Conservation (phyloP, 2,888 invertebrate genomes). For the Catocala fraxini region DNA sequence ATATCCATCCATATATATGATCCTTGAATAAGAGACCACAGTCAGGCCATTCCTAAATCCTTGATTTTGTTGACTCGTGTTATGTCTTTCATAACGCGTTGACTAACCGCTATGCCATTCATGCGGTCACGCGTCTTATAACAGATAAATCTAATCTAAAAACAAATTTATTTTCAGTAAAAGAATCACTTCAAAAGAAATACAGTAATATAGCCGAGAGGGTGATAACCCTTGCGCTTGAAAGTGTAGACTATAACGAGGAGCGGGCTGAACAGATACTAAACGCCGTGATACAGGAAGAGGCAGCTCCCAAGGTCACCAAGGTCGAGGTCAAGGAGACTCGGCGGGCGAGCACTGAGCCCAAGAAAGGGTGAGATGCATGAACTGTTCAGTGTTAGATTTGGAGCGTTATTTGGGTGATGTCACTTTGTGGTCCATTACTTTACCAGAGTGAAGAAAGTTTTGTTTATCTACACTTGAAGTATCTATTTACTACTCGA, state of each 20-base stretch:
- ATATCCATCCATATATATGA: no score
- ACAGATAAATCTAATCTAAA: no score
- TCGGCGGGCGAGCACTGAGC: constrained; percentile 54
- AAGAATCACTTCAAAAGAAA: constrained; percentile 90
- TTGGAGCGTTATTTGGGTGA: constrained; percentile 8
- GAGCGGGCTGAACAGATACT: constrained; percentile 93
- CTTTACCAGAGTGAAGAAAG: background rate
- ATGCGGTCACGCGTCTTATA: no score
- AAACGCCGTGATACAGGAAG: constrained; percentile 91
- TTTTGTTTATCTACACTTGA: background rate
- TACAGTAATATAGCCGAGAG: constrained; percentile 93
- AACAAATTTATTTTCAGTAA: constrained; percentile 84
- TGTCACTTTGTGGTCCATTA: background rate
- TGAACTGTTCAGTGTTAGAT: constrained; percentile 36
- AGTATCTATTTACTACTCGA: background rate
- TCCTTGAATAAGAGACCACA: no score
- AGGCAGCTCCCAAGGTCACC: constrained; percentile 59
- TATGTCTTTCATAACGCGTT: no score
- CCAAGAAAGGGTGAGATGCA: constrained; percentile 69
- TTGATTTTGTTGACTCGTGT: no score
- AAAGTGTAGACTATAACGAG: constrained; percentile 95
- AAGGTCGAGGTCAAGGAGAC: constrained; percentile 58
- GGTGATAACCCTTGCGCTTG: constrained; percentile 94
- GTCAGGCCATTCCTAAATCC: no score
- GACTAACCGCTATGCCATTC: no score